Evolutionary conservation across 1,140 invertebrate genomes (phyloP), one percentile per base, ranked within the genome.

Genomic region (Drosophila arizonae): DNA sequence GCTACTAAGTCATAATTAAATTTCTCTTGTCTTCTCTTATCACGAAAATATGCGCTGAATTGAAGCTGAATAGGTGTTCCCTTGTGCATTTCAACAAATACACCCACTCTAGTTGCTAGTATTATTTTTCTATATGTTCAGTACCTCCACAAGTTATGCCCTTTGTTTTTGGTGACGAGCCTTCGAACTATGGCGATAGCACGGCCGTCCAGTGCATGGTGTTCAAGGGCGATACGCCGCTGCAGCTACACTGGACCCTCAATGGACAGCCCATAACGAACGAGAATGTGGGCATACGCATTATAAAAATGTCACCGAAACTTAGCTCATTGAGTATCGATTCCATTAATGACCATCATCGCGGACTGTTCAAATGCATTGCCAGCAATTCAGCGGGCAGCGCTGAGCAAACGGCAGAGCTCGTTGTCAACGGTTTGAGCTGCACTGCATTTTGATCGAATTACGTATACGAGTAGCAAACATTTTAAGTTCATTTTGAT

Each of bases 191-290:
- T 63, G 95, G 95, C 36, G 95, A 96, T 77, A 93, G 94, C 61
- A 91, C 90, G 6, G 94, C 94, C 10, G 92, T 93, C 6, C 92
- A 93, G 48, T 98, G 97, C 92, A 95, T 95, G 74, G 94, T 96
- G 21, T 93, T 94, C 79, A 95, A 96, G 91, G 96, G 96, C 52
- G 96, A 96, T 92, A 91, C 94, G 61, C 95, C 95, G 2, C 93
- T 96, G 48, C 93, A 94, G 61, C 94, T 96, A 52, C 93, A 93
- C n/a, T 97, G 96, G 96, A 94, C 93, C n/a, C 94, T 96, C 61
- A 95, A 96, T 76, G 94, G 95, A 26, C 88, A 90, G 51, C 90
- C 86, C 6, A 91, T 91, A 21, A 91, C 90, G 11, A 90, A 86
- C 50, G 90, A 91, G 55, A 68, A 88, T 52, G 78, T 73, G 72